A percentile compares a stretch with the other conserved stretches of the same genome.
phyloP scores from a whole-genome alignment of 2,113 vertebrate species.

The Bothrops jararaca region DNA sequence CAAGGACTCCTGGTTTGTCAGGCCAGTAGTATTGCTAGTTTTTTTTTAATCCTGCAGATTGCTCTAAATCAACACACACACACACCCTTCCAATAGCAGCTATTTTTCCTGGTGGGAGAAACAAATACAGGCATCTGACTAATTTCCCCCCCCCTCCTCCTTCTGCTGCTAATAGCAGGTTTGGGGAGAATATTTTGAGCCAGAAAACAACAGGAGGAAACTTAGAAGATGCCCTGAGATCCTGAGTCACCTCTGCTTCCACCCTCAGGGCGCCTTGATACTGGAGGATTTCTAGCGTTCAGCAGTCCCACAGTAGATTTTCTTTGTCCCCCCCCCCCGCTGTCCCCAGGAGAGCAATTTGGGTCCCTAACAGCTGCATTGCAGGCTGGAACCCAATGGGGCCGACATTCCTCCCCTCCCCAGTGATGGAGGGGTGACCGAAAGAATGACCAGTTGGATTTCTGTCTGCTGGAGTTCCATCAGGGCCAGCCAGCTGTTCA shows the following conservation, averaged over 20 bases:
- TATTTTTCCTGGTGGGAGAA: background rate
- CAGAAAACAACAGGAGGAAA: background rate
- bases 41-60: background rate
- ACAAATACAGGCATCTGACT: background rate
- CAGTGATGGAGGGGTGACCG: background rate
- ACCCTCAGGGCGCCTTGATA: background rate
- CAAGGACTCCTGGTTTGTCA: background rate
- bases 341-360: background rate
- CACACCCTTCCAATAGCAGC: background rate
- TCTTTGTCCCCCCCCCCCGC: background rate
- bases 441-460: background rate
- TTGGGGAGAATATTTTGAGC: background rate
- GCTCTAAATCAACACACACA: background rate
- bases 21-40: background rate
- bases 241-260: background rate
- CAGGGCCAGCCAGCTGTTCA: background rate
- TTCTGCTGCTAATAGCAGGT: background rate
- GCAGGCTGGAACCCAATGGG: background rate
- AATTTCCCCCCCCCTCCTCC: background rate
- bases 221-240: background rate
- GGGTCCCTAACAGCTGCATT: background rate
- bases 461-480: background rate
- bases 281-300: background rate
- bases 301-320: background rate
- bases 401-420: background rate